Base-by-base conservation (phyloP, 1,140 invertebrate species). In the Drosophila gunungcola region DNA sequence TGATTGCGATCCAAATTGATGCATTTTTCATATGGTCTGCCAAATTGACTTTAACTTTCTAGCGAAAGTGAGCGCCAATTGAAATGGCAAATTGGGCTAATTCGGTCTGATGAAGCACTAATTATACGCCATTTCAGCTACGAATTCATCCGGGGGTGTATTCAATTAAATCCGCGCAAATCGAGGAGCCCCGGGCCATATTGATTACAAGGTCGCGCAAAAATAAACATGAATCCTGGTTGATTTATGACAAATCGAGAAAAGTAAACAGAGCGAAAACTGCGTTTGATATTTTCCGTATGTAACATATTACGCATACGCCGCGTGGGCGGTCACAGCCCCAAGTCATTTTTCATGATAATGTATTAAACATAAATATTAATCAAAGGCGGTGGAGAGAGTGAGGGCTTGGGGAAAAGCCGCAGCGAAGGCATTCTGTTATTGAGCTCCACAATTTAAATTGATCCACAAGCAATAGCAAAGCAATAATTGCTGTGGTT, bases 391-490 rank as follows among this genome's bases (percentile, higher is more conserved):
- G 32, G 13, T 39, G 11, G 43, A 45, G 10, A 43, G 48, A 27
- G 42, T 0, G 21, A 11, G 11, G 45, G 16, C 16, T 21, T 1
- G 29, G 5, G 4, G 12, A 49, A 12, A 48, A 63, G 41, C 70
- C 45, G 38, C 64, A 67, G 29, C 61, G 55, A 58, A 67, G 78
- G 60, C 56, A 77, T 73, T 77, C 56, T 49, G 73, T 65, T 84
- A 89, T 89, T 89, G 80, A 89, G 84, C 79, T 68, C 68, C 49
- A 74, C 84, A 83, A 83, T 84, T 88, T 89, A 74, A 88, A 89
- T 78, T 78, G 62, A 68, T 80, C 84, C 76, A 46, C 57, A 70
- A 56, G 68, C 81, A 86, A 80, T 85, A 51, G 56, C 60, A 63
- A 70, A 83, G 73, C 68, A 89, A 78, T 84, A 88, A 89, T 88